Conservation (phyloP, 2,888 invertebrate species). For the Calliopum simillimum region DNA sequence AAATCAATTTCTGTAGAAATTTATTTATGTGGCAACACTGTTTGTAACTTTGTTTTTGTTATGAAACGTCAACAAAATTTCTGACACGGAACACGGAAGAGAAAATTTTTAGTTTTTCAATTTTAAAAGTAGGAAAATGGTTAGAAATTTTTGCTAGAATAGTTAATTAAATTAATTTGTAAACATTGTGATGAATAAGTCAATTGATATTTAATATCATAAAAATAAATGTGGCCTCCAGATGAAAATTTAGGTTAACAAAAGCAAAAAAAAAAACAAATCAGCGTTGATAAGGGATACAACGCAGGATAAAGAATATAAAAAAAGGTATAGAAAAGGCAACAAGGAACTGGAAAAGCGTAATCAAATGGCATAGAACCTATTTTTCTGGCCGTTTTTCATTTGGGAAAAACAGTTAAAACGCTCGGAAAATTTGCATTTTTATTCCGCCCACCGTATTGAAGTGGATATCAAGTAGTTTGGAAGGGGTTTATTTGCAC, state of each 20-base stretch:
- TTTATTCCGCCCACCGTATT: not conserved
- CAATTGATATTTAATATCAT: conserved; percentile 12
- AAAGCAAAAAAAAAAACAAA: conserved; percentile 11
- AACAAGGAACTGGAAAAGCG: not conserved
- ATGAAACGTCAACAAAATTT: conserved; percentile 28
- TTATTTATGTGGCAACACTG: too few relatives aligned
- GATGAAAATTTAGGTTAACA: not conserved
- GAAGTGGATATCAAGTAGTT: too few relatives aligned
- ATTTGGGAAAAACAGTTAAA: too few relatives aligned
- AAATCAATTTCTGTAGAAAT: too few relatives aligned
- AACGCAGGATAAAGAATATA: not conserved
- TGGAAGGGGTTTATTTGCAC: not conserved
- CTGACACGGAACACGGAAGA: not conserved
- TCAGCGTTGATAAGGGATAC: conserved; percentile 8
- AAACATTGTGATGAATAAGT: conserved; percentile 23
- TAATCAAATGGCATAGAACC: too few relatives aligned
- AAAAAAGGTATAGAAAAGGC: not conserved
- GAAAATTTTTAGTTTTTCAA: not conserved
- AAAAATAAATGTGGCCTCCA: conserved; percentile 16
- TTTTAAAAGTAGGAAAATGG: not conserved
- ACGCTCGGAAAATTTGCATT: not conserved
- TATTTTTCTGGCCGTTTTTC: too few relatives aligned
- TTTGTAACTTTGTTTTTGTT: conserved; percentile 16
- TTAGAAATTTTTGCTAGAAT: conserved; percentile 2
- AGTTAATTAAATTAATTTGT: not conserved